These are phyloP conservation scores for Syngnathus scovelli DNA, from an alignment of 2,113 vertebrate species.

Conservation along the genomic window DNA sequence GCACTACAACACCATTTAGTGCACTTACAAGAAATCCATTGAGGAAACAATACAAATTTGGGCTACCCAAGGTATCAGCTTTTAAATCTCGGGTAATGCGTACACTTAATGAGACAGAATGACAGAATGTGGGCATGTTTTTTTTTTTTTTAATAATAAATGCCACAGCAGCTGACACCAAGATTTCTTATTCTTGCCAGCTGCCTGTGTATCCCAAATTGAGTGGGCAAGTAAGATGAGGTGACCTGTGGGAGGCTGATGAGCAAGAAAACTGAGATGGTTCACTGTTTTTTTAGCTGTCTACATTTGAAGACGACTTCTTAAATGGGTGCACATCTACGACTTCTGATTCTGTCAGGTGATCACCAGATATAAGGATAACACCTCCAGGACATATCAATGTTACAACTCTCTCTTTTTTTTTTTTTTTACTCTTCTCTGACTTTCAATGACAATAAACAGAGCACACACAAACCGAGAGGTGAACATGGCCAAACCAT, in stretches of 20 bases:
- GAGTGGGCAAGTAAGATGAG: constrained; percentile 14
- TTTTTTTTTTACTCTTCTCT: background rate
- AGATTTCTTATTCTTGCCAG: constrained; percentile 36
- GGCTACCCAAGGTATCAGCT: constrained; percentile 8
- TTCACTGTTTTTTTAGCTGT: constrained; percentile 1
- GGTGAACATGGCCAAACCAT: background rate
- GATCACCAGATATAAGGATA: background rate
- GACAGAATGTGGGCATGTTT: constrained; percentile 19
- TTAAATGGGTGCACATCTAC: background rate
- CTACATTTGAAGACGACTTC: background rate
- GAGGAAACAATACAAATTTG: background rate
- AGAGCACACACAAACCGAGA: background rate
- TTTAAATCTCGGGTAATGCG: constrained; percentile 10
- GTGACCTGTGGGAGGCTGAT: constrained; percentile 19
- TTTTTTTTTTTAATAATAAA: constrained; percentile 41
- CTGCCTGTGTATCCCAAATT: constrained; percentile 23
- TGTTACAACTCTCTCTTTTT: background rate
- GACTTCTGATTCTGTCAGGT: background rate
- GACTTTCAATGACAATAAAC: background rate
- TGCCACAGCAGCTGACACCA: constrained; percentile 32
- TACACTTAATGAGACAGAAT: constrained; percentile 29
- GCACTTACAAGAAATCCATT: background rate
- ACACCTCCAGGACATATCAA: background rate
- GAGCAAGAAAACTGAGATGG: constrained; percentile 2
- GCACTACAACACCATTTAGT: background rate